Percentiles rank a stretch among this genome's conserved stretches.
These are phyloP conservation scores for Kryphioiulus occultus DNA, from an alignment of 2,888 invertebrate species.

Conservation along the genomic window DNA sequence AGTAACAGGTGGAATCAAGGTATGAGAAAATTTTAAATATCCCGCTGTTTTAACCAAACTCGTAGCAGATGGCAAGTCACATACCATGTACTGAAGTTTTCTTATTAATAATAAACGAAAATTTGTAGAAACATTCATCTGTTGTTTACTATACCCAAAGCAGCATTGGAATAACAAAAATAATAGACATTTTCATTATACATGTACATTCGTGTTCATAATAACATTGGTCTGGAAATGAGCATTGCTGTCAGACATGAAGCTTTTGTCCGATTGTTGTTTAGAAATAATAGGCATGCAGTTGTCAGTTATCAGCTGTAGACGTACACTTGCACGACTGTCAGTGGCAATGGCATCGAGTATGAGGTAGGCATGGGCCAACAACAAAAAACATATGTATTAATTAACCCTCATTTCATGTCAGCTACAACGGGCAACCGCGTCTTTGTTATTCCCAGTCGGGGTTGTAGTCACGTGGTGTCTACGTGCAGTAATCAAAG, in stretches of 20 bases:
- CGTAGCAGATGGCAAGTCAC: too few species aligned
- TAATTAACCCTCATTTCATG: not conserved
- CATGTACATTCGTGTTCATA: not conserved
- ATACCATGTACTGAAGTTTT: too few species aligned
- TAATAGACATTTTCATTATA: too few species aligned
- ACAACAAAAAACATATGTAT: not conserved
- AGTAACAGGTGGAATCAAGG: too few species aligned
- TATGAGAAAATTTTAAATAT: too few species aligned
- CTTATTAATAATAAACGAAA: too few species aligned
- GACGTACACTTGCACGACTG: not conserved
- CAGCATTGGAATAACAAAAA: too few species aligned
- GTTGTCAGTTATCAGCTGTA: not conserved
- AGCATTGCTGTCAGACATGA: too few species aligned
- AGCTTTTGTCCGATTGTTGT: too few species aligned
- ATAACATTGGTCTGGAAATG: not conserved
- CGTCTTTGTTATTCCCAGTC: not conserved
- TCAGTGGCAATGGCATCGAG: not conserved
- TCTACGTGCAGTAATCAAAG: constrained; percentile 21
- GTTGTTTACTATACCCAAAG: too few species aligned
- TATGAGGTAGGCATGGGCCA: not conserved
- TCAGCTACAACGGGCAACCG: not conserved
- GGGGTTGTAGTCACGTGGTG: not conserved
- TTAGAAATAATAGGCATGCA: not conserved
- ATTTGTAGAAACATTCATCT: too few species aligned
- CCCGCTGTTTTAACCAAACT: too few species aligned